phyloP scores from a whole-genome alignment of 1,140 invertebrate genomes.

The Condylostylus longicornis region DNA sequence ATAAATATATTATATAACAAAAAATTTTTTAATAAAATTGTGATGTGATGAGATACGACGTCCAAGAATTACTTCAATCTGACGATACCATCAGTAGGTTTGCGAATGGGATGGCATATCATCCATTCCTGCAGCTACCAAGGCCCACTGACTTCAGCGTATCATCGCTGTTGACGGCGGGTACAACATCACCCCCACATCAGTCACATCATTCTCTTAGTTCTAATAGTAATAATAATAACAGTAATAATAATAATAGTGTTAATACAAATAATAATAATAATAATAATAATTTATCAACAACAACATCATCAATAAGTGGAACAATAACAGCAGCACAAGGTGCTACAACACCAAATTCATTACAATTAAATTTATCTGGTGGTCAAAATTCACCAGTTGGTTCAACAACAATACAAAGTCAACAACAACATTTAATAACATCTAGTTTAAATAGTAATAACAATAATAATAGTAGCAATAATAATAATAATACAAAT shows the following conservation, averaged over 20 bases:
- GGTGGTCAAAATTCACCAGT: conserved; percentile 15
- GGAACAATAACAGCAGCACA: conserved; percentile 10
- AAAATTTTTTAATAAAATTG: conserved; percentile 21
- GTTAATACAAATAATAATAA: conserved; percentile 5
- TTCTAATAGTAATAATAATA: conserved; percentile 10
- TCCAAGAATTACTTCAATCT: conserved; percentile 44
- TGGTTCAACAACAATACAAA: no score
- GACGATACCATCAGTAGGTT: conserved; percentile 43
- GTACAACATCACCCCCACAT: conserved; percentile 30
- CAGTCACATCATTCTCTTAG: not conserved
- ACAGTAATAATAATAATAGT: conserved; percentile 9
- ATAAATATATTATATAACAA: no score
- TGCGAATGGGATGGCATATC: conserved; percentile 48
- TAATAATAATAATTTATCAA: conserved; percentile 13
- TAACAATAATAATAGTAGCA: conserved; percentile 14
- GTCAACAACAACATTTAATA: conserved; percentile 12
- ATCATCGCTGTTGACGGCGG: conserved; percentile 67
- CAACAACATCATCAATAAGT: conserved; percentile 17
- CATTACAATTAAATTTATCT: conserved; percentile 13
- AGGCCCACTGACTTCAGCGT: conserved; percentile 85
- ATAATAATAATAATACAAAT: conserved; percentile 4
- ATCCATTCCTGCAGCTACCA: conserved; percentile 51
- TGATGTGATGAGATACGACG: conserved; percentile 37
- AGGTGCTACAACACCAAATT: conserved; percentile 8
- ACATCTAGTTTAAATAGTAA: conserved; percentile 14